These are phyloP conservation scores for Ambastaia sidthimunki DNA, from an alignment of 2,797 vertebrate genomes.

Conservation along the genomic window DNA sequence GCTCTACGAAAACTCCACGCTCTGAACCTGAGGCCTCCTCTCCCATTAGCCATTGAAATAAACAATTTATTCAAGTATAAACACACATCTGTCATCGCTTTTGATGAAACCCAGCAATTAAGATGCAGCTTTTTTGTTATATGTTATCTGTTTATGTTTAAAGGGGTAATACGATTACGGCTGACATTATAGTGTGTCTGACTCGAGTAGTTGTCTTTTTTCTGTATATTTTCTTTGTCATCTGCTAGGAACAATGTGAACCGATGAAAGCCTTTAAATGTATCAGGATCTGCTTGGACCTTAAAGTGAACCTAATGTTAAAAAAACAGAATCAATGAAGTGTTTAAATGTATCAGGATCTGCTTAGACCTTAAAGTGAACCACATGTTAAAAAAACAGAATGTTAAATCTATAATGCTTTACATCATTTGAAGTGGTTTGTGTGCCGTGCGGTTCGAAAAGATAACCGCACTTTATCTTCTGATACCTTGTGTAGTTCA, in stretches of 20 bases:
- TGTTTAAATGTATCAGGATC: slow-evolving; percentile 25
- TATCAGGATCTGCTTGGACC: slow-evolving; percentile 35
- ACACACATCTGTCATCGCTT: slow-evolving; percentile 71
- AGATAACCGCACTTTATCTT: slow-evolving; percentile 42
- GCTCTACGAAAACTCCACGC: slow-evolving; percentile 26
- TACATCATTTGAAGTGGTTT: slow-evolving; percentile 46
- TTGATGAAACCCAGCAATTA: slow-evolving; percentile 58
- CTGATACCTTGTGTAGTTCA: slow-evolving; percentile 15
- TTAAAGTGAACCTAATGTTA: slow-evolving; percentile 31
- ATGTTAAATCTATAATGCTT: slow-evolving; percentile 38
- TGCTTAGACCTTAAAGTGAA: slow-evolving; percentile 42
- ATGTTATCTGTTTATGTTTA: slow-evolving; percentile 47
- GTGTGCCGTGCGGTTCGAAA: slow-evolving; percentile 15
- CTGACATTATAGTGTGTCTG: slow-evolving; percentile 33
- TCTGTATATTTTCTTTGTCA: slow-evolving; percentile 51
- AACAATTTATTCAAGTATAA: slow-evolving; percentile 75
- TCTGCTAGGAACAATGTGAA: slow-evolving; percentile 37
- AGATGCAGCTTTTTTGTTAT: slow-evolving; percentile 32
- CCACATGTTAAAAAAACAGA: slow-evolving; percentile 19
- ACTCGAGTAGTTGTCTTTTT: slow-evolving; percentile 30
- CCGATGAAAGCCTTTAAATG: neutral
- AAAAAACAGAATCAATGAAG: neutral
- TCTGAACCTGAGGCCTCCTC: slow-evolving; percentile 57
- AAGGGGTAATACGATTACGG: slow-evolving; percentile 40
- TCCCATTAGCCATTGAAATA: slow-evolving; percentile 72